Evolutionary conservation across 2,113 vertebrate species (phyloP), one percentile per base, ranked within the genome.

Genomic region (Phodopus roborovskii): DNA sequence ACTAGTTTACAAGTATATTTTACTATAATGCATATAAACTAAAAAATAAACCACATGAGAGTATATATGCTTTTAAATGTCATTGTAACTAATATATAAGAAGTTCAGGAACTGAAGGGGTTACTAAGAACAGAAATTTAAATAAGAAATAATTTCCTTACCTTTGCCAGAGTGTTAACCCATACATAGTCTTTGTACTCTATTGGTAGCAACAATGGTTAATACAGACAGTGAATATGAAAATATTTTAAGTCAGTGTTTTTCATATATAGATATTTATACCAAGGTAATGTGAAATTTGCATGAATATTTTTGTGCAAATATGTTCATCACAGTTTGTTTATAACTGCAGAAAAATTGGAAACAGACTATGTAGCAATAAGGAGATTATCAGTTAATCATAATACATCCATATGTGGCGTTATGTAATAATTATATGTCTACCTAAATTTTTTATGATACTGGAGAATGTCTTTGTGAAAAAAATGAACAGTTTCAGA

Each of bases 271-370:
- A 90, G 19, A 42, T 94, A 94, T 75, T 88, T 96, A 82, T 91
- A 82, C 22, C 13, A 70, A 78, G 20, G 33, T 91, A 87, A 50
- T 45, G 33, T 71, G 2, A 64, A 85, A 94, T 53, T 12, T 91
- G 39, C 88, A 77, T 94, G 94, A 96, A 96, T 92, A 92, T 92
- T 96, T 96, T 90, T 81, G 2, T 39, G 68, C 5, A 77, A 77
- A 86, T 96, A 95, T 92, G 36, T 94, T 95, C 39, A 77, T 58
- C 36, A 85, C 66, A 88, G 71, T 33, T 82, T 96, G 24, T 94
- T 95, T 92, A 33, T 85, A 93, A 77, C 7, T 66, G 28, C 19
- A 96, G 75, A 83, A 97, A 58, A 68, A 50, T 50, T 91, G 60
- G 60, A 88, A 95, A 58, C 64, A 86, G 71, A 70, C 11, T 93